These are phyloP conservation scores for Frieseomelitta varia DNA, from an alignment of 1,140 invertebrate genomes.

Conservation along the genomic window DNA sequence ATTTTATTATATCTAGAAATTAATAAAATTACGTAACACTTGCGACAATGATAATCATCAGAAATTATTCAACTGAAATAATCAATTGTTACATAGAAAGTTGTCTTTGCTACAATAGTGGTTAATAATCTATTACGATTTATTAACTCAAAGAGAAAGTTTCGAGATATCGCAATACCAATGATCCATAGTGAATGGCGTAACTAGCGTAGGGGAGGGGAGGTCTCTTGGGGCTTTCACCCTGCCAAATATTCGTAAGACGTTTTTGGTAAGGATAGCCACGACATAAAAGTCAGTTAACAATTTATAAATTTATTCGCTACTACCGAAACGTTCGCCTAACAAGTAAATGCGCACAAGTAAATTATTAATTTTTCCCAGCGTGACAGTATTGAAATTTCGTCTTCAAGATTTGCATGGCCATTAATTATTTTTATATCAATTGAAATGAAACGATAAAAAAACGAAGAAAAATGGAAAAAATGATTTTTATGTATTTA, in stretches of 20 bases:
- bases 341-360: too few relatives aligned
- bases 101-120: constrained; percentile 32
- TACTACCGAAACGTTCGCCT: background rate
- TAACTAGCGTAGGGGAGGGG: constrained; percentile 36
- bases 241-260: constrained; percentile 60
- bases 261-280: constrained; percentile 41
- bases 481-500: too few relatives aligned
- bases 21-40: background rate
- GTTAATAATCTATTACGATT: constrained; percentile 66
- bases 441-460: too few relatives aligned
- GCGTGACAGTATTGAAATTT: background rate
- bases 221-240: constrained; percentile 59
- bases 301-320: background rate
- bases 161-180: constrained; percentile 64
- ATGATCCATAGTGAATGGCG: constrained; percentile 60
- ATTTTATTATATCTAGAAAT: too few relatives aligned
- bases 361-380: background rate
- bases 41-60: background rate
- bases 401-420: background rate
- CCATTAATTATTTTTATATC: background rate
- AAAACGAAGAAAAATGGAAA: too few relatives aligned
- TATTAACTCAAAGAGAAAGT: constrained; percentile 66
- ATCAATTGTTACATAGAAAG: constrained; percentile 29
- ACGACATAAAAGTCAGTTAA: constrained; percentile 9
- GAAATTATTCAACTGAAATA: constrained; percentile 17